Evolutionary conservation across 2,113 vertebrate species (phyloP).

Genomic region (Anser cygnoides): DNA sequence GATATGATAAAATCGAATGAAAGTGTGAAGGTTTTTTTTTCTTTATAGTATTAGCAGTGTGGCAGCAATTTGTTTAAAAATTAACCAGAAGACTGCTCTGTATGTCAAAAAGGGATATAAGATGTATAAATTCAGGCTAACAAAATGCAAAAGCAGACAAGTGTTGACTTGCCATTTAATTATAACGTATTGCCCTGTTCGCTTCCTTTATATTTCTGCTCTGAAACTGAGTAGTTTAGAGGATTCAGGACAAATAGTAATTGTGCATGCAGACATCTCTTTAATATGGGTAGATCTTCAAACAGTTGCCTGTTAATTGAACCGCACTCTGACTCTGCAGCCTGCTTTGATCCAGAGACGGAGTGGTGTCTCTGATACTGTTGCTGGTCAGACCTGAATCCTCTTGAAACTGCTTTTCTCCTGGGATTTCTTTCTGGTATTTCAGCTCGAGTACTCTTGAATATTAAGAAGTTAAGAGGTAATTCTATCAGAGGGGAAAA

Average conservation of each 20-base stretch:
- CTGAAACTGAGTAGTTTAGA: neutral
- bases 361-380: neutral
- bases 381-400: neutral
- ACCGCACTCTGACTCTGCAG: fast-evolving
- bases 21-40: neutral
- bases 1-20: neutral
- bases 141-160: neutral
- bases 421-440: neutral
- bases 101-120: neutral
- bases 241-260: neutral
- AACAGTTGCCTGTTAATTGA: slow-evolving; percentile 3
- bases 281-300: slow-evolving; percentile 17
- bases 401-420: neutral
- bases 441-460: neutral
- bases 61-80: slow-evolving; percentile 22
- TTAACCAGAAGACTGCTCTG: neutral
- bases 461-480: neutral
- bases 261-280: neutral
- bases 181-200: neutral
- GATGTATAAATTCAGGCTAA: neutral
- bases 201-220: neutral
- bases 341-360: neutral
- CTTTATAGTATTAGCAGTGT: neutral
- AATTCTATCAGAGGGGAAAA: neutral
- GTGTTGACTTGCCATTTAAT: slow-evolving; percentile 49